These are phyloP conservation scores for Criorhina ranunculi DNA, from an alignment of 2,888 invertebrate genomes.

Conservation along the genomic window DNA sequence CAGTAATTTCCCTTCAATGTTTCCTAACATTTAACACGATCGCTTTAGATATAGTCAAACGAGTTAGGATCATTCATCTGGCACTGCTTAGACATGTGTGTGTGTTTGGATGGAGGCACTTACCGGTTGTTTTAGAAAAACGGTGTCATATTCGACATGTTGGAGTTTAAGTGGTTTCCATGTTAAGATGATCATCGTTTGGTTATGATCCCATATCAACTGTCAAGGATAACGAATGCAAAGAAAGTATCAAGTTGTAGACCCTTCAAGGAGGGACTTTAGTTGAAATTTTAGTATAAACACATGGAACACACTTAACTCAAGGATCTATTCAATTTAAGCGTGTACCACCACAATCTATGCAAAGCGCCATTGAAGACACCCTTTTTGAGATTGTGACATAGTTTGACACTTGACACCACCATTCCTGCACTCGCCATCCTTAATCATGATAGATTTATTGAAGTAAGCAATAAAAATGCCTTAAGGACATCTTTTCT, in stretches of 20 bases:
- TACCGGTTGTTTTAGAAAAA: constrained; percentile 41
- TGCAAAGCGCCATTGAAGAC: constrained; percentile 56
- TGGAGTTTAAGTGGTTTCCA: constrained; percentile 70
- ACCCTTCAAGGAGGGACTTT: constrained; percentile 36
- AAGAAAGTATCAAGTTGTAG: constrained; percentile 61
- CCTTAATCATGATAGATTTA: constrained; percentile 18
- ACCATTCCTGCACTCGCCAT: too few relatives aligned
- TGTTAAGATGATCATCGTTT: constrained; percentile 60
- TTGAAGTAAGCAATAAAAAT: not conserved
- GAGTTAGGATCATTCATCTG: constrained; percentile 46
- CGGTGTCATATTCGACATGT: constrained; percentile 74
- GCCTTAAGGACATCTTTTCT: not conserved
- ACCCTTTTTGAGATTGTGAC: constrained; percentile 43
- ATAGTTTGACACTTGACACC: not conserved
- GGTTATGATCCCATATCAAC: constrained; percentile 57
- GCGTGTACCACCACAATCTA: too few relatives aligned
- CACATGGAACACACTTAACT: constrained; percentile 52
- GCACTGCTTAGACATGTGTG: not conserved
- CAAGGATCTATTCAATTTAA: constrained; percentile 54
- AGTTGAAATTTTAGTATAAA: constrained; percentile 62
- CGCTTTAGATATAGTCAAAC: constrained; percentile 62
- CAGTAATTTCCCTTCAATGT: constrained; percentile 45
- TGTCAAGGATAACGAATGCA: constrained; percentile 63
- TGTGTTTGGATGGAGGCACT: not conserved
- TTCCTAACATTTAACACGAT: constrained; percentile 69